These are phyloP conservation scores for Ptychoptera albimana DNA, from an alignment of 2,888 invertebrate genomes.

Conservation along the genomic window DNA sequence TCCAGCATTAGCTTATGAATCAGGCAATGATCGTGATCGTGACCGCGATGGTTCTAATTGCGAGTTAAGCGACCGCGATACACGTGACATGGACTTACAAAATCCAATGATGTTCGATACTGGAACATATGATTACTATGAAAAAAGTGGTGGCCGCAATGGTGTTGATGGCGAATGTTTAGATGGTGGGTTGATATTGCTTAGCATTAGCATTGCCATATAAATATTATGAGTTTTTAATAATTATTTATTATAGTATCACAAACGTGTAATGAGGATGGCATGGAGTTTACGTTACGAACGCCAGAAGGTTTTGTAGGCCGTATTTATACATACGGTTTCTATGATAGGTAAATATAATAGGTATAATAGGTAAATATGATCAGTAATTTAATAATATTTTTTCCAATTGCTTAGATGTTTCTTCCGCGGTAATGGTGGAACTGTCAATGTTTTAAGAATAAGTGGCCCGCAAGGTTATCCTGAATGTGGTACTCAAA, in stretches of 20 bases:
- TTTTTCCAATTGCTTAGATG: constrained; percentile 44
- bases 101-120: constrained; percentile 76
- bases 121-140: constrained; percentile 74
- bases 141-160: constrained; percentile 55
- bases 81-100: constrained; percentile 65
- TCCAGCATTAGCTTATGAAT: constrained; percentile 38
- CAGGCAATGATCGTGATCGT: constrained; percentile 41
- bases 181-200: constrained; percentile 47
- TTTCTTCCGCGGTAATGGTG: constrained; percentile 82
- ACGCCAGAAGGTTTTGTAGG: constrained; percentile 82
- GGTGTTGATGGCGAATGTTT: constrained; percentile 60
- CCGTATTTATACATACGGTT: constrained; percentile 81
- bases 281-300: constrained; percentile 81
- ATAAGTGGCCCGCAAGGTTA: constrained; percentile 86
- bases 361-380: no score
- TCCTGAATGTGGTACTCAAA: constrained; percentile 82
- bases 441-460: constrained; percentile 62
- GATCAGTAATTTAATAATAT: constrained; percentile 1
- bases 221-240: constrained; percentile 8
- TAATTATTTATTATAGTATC: constrained; percentile 42
- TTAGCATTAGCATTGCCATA: no score
- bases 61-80: constrained; percentile 76
- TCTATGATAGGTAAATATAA: no score
- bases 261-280: constrained; percentile 83
- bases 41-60: constrained; percentile 53